phyloP scores from a whole-genome alignment of 1,140 invertebrate species.

The Drosophila subobscura region DNA sequence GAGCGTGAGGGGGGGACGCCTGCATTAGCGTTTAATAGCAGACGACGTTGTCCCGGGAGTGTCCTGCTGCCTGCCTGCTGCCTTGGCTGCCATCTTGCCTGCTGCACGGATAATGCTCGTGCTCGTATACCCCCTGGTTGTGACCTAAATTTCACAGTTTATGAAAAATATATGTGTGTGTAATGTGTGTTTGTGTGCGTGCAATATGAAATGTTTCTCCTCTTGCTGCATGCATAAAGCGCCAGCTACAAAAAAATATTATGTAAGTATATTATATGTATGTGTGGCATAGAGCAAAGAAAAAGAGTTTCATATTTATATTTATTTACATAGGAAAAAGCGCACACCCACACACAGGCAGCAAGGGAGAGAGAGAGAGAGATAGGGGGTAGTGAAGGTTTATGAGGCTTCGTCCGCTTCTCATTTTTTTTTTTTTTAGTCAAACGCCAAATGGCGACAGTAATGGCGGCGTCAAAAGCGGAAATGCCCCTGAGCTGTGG shows the following conservation, averaged over 20 bases:
- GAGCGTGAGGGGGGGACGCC: no score
- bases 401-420: slow-evolving; percentile 21
- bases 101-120: slow-evolving; percentile 6
- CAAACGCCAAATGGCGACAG: slow-evolving; percentile 61
- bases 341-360: background rate
- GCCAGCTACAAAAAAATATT: slow-evolving; percentile 24
- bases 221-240: slow-evolving; percentile 60
- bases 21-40: slow-evolving; percentile 63
- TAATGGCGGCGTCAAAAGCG: slow-evolving; percentile 59
- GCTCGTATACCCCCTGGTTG: slow-evolving; percentile 52
- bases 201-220: slow-evolving; percentile 63
- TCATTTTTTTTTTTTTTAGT: slow-evolving; percentile 21
- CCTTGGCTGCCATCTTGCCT: slow-evolving; percentile 17
- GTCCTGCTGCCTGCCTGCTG: slow-evolving; percentile 5
- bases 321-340: slow-evolving; percentile 37
- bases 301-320: slow-evolving; percentile 55
- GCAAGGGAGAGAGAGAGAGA: background rate
- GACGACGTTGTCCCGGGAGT: slow-evolving; percentile 48
- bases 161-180: slow-evolving; percentile 69
- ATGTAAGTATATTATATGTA: slow-evolving; percentile 12
- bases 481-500: slow-evolving; percentile 55
- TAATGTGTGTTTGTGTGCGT: slow-evolving; percentile 12
- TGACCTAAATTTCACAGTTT: slow-evolving; percentile 77
- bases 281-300: slow-evolving; percentile 4
- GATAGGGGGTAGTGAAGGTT: slow-evolving; percentile 2